Percentiles rank a stretch among this genome's conserved stretches.
phyloP scores from a whole-genome alignment of 2,113 vertebrate species.

The Anolis sagrei region DNA sequence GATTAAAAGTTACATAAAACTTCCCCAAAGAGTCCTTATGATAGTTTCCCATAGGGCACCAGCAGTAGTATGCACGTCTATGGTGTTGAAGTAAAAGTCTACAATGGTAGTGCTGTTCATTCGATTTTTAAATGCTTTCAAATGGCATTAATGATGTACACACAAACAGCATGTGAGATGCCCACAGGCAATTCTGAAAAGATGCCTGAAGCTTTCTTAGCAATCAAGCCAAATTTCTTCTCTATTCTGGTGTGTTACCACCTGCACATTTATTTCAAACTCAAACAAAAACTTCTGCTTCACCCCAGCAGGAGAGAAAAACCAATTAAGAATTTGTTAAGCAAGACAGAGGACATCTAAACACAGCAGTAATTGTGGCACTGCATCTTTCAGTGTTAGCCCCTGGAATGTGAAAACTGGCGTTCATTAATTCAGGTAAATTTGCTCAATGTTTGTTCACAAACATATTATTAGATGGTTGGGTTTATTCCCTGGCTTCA shows the following conservation, averaged over 20 bases:
- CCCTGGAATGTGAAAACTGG: not conserved
- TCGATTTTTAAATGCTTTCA: not conserved
- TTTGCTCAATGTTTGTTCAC: not conserved
- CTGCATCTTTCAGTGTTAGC: not conserved
- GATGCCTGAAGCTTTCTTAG: slow-evolving; percentile 3
- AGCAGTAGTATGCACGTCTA: not conserved
- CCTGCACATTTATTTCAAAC: slow-evolving; percentile 14
- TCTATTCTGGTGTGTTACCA: slow-evolving; percentile 2
- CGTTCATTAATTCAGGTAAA: not conserved
- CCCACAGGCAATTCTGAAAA: slow-evolving; percentile 27
- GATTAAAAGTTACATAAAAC: not conserved
- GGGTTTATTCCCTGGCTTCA: not conserved
- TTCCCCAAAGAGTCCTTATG: not conserved
- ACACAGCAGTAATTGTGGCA: not conserved
- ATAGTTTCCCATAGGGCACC: not conserved
- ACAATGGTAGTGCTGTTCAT: not conserved
- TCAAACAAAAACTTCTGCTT: slow-evolving; percentile 3
- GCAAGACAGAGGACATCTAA: not conserved
- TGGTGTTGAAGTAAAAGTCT: not conserved
- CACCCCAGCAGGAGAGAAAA: not conserved
- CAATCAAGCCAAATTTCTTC: slow-evolving; percentile 30
- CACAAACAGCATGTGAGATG: not conserved
- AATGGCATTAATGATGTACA: too few species aligned
- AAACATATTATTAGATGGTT: not conserved
- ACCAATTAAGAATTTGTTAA: slow-evolving; percentile 4